Conservation (phyloP, 2,888 invertebrate species). For the Agrilus biguttatus region DNA sequence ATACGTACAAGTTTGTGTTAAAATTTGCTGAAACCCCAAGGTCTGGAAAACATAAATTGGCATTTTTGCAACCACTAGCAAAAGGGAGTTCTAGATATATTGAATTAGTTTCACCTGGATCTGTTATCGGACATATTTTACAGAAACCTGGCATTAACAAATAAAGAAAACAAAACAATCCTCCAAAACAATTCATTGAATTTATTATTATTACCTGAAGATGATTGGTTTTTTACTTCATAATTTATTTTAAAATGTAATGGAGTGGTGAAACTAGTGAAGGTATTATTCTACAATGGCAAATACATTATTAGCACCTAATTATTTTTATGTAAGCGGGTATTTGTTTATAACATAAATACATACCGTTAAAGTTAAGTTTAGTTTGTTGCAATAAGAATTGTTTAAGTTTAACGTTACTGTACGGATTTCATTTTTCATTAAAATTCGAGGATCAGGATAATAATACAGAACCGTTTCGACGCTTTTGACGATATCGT, state of each 20-base stretch:
- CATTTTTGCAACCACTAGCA: constrained; percentile 38
- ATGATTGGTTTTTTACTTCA: constrained; percentile 1
- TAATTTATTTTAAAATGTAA: constrained; percentile 7
- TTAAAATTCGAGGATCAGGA: constrained; percentile 3
- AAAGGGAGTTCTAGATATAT: constrained; percentile 16
- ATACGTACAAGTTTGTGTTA: constrained; percentile 16
- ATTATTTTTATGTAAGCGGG: no score
- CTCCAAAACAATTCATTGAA: no score
- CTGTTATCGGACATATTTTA: constrained; percentile 11
- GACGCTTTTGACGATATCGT: constrained; percentile 1
- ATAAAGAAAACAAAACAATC: background rate
- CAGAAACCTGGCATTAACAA: constrained; percentile 7
- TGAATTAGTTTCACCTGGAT: constrained; percentile 8
- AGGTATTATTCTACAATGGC: background rate
- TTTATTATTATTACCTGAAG: constrained; percentile 7
- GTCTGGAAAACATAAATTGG: constrained; percentile 37
- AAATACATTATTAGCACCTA: no score
- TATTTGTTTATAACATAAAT: no score
- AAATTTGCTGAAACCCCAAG: constrained; percentile 29
- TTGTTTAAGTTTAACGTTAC: background rate
- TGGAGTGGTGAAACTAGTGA: constrained; percentile 8
- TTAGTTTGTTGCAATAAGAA: no score
- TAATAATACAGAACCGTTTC: constrained; percentile 3
- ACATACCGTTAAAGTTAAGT: no score
- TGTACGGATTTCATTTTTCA: constrained; percentile 1